Percentiles rank a stretch among this genome's conserved stretches.
phyloP scores from a whole-genome alignment of 2,888 invertebrate genomes.

The Coecobrya sp. region DNA sequence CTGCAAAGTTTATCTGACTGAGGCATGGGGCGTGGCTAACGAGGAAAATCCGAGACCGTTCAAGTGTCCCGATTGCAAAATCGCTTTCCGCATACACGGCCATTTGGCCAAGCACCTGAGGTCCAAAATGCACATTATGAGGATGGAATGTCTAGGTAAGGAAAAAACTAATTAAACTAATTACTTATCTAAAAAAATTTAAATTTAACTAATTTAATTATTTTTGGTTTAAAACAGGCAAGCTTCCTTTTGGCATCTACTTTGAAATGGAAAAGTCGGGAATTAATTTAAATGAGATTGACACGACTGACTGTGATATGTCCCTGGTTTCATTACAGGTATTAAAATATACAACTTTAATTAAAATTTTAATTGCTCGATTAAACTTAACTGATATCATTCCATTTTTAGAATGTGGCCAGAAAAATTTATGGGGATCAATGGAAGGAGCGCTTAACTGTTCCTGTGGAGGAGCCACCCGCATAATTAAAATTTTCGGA shows the following conservation, averaged over 20 bases:
- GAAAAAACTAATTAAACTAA: not conserved
- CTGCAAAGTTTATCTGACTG: conserved; percentile 90
- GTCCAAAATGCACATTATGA: conserved; percentile 98
- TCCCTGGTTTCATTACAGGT: conserved; percentile 96
- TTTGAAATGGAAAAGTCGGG: conserved; percentile 97
- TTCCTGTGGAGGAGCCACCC: conserved; percentile 80
- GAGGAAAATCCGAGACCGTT: conserved; percentile 98
- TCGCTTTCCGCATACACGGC: conserved; percentile 98
- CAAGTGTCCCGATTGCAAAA: conserved; percentile 98
- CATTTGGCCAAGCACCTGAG: conserved; percentile 98
- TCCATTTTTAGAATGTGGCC: conserved; percentile 83
- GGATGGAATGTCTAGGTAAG: conserved; percentile 94
- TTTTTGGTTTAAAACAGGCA: conserved; percentile 87
- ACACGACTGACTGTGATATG: conserved; percentile 98
- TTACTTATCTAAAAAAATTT: not conserved
- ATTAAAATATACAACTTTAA: conserved; percentile 41
- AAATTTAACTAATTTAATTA: not conserved
- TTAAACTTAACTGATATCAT: not conserved
- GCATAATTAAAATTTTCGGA: conserved; percentile 45
- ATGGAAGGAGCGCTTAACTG: conserved; percentile 84
- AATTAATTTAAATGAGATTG: conserved; percentile 96
- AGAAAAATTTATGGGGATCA: conserved; percentile 85
- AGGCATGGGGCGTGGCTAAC: conserved; percentile 88
- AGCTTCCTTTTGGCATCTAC: conserved; percentile 97
- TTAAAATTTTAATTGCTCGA: not conserved